Evolutionary conservation across 2,888 invertebrate species (phyloP), one percentile per base, ranked within the genome.

Genomic region (Imbricaverruca yamaguchii): DNA sequence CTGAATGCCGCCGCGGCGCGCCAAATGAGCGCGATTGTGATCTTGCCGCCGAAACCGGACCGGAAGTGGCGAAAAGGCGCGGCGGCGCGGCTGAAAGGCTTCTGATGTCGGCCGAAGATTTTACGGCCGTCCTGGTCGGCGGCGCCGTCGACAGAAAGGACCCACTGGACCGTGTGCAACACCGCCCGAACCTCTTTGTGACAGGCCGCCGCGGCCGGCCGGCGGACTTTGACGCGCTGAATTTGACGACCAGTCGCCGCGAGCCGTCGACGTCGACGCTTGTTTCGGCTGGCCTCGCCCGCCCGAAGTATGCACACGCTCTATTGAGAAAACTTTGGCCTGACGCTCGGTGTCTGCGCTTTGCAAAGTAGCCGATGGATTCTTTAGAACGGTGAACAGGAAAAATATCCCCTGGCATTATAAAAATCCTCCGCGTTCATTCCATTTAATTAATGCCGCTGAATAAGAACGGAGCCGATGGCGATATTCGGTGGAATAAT

Each of bases 401-500:
- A 74, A 74, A 74, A 55, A 74, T 74, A 74, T 55, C 74, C 74
- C 10, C 21, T 11, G 55, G 74, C 74, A 18, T 74, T 74, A 55
- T 74, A 74, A 74, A 74, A 74, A 74, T 55, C 74, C 74, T 74
- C 10, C 53, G 74, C 74, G 55, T 74, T 74, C 74, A 74, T 74
- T 74, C 55, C 74, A 53, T 74, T 74, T 74, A 74, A 74, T 74
- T 74, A 74, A 74, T 74, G 53, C 74, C 53, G 55, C 21, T 11
- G 74, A 74, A 74, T 74, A 74, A 74, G 74, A 74, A 9, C 55
- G 74, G 74, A 55, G 53, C 74, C 74, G 74, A 74, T 55, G 55
- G 74, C 74, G 74, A 74, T 74, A 74, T 74, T 74, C 74, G 74
- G 74, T 8, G 74, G 74, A 74, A 74, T 74, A 74, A 74, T 74